phyloP scores from a whole-genome alignment of 1,140 invertebrate genomes.

The Bombus superbus region DNA sequence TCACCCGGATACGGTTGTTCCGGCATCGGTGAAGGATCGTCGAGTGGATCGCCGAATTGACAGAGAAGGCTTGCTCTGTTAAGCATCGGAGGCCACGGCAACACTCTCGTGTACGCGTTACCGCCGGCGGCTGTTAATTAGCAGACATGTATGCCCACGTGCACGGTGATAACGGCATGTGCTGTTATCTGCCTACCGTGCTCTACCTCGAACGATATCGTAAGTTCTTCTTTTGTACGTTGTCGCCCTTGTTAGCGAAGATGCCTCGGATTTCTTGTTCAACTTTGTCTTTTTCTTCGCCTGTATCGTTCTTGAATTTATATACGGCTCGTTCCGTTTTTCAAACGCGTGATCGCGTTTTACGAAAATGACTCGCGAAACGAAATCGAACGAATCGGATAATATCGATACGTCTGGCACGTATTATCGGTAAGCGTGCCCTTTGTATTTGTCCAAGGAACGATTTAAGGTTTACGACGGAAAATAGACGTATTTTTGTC shows the following conservation, averaged over 20 bases:
- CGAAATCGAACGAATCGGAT: background rate
- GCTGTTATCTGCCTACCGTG: slow-evolving; percentile 79
- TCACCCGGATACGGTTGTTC: slow-evolving; percentile 32
- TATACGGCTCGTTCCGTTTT: no score
- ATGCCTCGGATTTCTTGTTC: background rate
- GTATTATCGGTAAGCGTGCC: background rate
- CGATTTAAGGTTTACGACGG: background rate
- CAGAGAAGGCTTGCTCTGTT: slow-evolving; percentile 24
- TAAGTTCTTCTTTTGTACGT: slow-evolving; percentile 67
- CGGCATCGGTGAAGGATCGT: slow-evolving; percentile 40
- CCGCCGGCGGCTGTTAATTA: slow-evolving; percentile 54
- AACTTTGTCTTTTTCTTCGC: no score
- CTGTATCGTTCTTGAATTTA: no score
- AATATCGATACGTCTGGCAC: no score
- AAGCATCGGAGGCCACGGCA: slow-evolving; percentile 23
- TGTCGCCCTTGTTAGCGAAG: background rate
- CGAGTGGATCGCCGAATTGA: slow-evolving; percentile 42
- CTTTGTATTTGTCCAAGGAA: background rate
- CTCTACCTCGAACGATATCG: slow-evolving; percentile 79
- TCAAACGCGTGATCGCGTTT: no score
- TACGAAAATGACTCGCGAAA: background rate
- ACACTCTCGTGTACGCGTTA: slow-evolving; percentile 33
- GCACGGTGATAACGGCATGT: slow-evolving; percentile 80
- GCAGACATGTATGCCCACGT: slow-evolving; percentile 78
- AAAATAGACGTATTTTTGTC: background rate